Conservation (phyloP, 1,140 invertebrate genomes). For the Magallana angulata region DNA sequence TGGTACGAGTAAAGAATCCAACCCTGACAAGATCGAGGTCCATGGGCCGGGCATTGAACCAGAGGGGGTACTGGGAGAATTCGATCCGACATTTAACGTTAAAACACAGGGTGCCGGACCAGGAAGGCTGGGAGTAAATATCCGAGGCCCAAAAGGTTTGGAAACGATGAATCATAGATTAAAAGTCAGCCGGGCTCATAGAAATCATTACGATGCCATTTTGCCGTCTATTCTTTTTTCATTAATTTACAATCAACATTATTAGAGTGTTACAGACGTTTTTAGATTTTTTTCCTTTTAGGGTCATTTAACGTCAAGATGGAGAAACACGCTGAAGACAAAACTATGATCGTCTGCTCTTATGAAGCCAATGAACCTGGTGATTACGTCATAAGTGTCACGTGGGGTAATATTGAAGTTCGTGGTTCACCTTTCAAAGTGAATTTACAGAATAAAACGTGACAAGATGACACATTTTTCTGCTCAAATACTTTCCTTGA, state of each 20-base stretch:
- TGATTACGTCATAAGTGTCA: slow-evolving; percentile 39
- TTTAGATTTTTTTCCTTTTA: background rate
- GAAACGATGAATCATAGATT: background rate
- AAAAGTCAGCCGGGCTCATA: too few relatives aligned
- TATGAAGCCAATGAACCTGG: slow-evolving; percentile 39
- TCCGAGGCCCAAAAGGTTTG: slow-evolving; percentile 13
- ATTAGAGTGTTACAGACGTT: too few relatives aligned
- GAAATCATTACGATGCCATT: too few relatives aligned
- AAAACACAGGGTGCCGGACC: slow-evolving; percentile 22
- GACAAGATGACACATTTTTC: background rate
- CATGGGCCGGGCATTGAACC: background rate
- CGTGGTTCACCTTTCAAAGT: slow-evolving; percentile 38
- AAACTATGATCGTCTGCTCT: background rate
- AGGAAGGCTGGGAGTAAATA: background rate
- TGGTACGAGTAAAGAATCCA: background rate
- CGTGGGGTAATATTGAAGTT: slow-evolving; percentile 37
- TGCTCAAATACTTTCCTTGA: too few relatives aligned
- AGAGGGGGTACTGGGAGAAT: slow-evolving; percentile 5
- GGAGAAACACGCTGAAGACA: background rate
- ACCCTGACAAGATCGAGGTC: slow-evolving; percentile 23
- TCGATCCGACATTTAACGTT: slow-evolving; percentile 7
- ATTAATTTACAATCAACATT: too few relatives aligned
- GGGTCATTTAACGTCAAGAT: slow-evolving; percentile 25
- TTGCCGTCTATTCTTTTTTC: too few relatives aligned
- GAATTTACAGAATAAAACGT: background rate